A percentile compares a stretch with the other conserved stretches of the same genome.
Evolutionary conservation across 2,797 vertebrate species (phyloP).

Genomic region (Schizopygopsis pylzovi): DNA sequence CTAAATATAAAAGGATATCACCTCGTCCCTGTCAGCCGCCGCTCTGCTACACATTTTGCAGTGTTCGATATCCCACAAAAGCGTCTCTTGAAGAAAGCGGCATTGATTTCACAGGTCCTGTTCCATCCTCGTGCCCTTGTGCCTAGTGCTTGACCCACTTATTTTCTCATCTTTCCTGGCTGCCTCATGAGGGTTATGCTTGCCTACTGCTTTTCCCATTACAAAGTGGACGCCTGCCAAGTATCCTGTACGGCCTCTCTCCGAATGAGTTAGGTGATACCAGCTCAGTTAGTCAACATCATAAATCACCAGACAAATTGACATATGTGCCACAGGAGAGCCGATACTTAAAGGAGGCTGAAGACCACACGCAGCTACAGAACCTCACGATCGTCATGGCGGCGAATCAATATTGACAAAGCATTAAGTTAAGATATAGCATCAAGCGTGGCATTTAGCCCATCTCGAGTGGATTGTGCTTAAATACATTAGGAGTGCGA

Average conservation of each 20-base stretch:
- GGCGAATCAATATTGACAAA: conserved; percentile 75
- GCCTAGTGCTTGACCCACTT: conserved; percentile 83
- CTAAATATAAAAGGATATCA: conserved; percentile 68
- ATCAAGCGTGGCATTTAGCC: conserved; percentile 51
- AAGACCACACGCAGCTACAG: conserved; percentile 65
- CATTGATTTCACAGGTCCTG: conserved; percentile 82
- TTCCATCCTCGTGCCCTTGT: conserved; percentile 73
- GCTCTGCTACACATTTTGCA: conserved; percentile 67
- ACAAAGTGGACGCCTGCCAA: conserved; percentile 78
- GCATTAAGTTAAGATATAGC: conserved; percentile 70
- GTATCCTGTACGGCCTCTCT: conserved; percentile 72
- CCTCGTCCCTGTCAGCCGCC: conserved; percentile 71
- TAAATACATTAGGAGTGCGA: conserved; percentile 56
- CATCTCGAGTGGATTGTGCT: conserved; percentile 53
- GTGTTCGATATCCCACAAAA: conserved; percentile 79
- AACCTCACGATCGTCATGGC: conserved; percentile 63
- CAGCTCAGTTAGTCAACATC: conserved; percentile 77
- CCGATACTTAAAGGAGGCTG: conserved; percentile 71
- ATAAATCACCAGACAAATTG: conserved; percentile 83
- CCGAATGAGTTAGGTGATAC: conserved; percentile 79
- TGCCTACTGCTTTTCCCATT: conserved; percentile 78
- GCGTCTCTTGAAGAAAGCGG: conserved; percentile 66
- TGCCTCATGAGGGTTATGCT: conserved; percentile 80
- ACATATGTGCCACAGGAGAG: conserved; percentile 78
- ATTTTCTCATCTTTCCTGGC: conserved; percentile 85